Evolutionary conservation across 2,888 invertebrate species (phyloP), one percentile per base, ranked within the genome.

Genomic region (Athripsodes cinereus): DNA sequence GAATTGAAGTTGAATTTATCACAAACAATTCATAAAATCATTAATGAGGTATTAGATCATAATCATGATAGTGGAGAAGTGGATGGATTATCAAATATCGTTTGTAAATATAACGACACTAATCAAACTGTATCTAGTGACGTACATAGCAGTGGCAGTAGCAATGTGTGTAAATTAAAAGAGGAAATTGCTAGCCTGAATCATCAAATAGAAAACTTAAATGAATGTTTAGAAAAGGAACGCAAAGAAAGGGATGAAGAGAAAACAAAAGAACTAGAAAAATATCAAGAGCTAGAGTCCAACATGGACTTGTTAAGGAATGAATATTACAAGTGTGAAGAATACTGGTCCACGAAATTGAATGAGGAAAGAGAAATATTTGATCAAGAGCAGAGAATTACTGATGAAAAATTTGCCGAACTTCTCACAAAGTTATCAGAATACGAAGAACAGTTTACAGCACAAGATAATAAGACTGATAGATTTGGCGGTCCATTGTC

Each of bases 291-390:
- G 61, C 73, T 92, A 52, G 90, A 92, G 71, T 74, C 74, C 52
- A 88, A 88, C 66, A 73, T 92, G 56, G 90, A 90, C 69, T 79
- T 87, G 68, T 75, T 92, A 74, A 82, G 83, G 66, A 79, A 78
- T 48, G 92, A 92, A 69, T 91, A 90, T 69, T 92, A 92, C 67
- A 85, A 85, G 61, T 89, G 90, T 70, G 93, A 93, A 70, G 92
- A 92, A 70, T 92, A 92, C 74, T 93, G 92, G 92, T 81, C 84
- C 52, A 76, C 76, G 31, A 92, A 92, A 72, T 74, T 92, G 58
- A 85, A 86, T 51, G 90, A 88, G 62, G 92, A 92, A 71, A 80
- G 92, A 22, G 83, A 82, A 63, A 73, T 86, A 57, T 87, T 85
- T 68, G 87, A 87, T 66, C 84, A 85, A 61, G 90, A 91, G 68